Percentiles rank a stretch among this genome's conserved stretches.
These are phyloP conservation scores for Syngnathus acus DNA, from an alignment of 2,797 vertebrate species.

Conservation along the genomic window DNA sequence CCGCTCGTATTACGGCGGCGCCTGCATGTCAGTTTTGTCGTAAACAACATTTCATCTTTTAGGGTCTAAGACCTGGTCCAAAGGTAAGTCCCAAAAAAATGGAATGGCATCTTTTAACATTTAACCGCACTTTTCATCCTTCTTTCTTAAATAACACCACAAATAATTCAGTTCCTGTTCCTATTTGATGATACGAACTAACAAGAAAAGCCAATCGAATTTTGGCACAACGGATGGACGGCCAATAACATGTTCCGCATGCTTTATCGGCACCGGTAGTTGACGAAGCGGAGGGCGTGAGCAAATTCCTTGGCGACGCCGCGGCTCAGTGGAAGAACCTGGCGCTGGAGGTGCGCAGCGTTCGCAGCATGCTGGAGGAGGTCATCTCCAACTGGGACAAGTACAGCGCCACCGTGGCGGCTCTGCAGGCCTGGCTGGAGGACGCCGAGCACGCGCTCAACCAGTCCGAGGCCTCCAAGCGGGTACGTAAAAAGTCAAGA, in stretches of 20 bases:
- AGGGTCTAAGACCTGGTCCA: constrained; percentile 70
- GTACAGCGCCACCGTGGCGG: constrained; percentile 83
- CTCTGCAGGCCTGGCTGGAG: constrained; percentile 93
- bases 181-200: too few species aligned
- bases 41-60: constrained; percentile 61
- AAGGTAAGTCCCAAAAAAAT: constrained; percentile 64
- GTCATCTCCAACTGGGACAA: constrained; percentile 95
- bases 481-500: constrained; percentile 62
- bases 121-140: constrained; percentile 5
- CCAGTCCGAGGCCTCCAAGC: constrained; percentile 86
- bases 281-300: constrained; percentile 88
- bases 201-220: background rate
- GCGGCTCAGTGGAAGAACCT: constrained; percentile 91
- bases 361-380: constrained; percentile 96
- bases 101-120: constrained; percentile 22
- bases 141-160: background rate
- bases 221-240: background rate
- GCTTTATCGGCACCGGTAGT: constrained; percentile 53
- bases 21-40: constrained; percentile 7
- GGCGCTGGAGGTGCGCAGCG: constrained; percentile 90
- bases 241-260: background rate
- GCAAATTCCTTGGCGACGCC: constrained; percentile 86
- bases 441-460: constrained; percentile 93
- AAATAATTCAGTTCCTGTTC: background rate
- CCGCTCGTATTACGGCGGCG: background rate